Evolutionary conservation across 1,140 invertebrate species (phyloP).

Genomic region (Solen grandis): DNA sequence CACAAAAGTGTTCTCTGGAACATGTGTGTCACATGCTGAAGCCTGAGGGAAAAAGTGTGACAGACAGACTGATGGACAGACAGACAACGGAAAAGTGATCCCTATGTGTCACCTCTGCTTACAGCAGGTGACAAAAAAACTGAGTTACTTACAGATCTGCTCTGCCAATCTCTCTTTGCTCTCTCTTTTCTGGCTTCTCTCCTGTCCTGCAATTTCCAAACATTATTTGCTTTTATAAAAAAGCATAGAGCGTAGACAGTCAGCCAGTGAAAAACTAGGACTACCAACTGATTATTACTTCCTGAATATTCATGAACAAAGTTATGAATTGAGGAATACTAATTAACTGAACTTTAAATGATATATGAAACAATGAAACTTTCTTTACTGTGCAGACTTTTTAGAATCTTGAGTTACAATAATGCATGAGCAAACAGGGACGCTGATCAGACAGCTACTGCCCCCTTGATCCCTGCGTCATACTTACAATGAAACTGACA

Average conservation of each 20-base stretch:
- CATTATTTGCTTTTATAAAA: neutral
- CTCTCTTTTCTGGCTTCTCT: slow-evolving; percentile 38
- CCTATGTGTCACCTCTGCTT: neutral
- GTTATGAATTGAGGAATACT: neutral
- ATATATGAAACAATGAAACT: neutral
- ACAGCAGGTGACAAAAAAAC: neutral
- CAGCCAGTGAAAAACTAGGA: neutral
- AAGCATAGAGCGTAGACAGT: neutral
- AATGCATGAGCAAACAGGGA: too few species aligned
- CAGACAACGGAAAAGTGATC: neutral
- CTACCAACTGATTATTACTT: neutral
- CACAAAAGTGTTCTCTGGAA: neutral
- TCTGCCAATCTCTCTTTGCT: slow-evolving; percentile 38
- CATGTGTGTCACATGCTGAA: neutral
- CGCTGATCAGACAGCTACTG: too few species aligned
- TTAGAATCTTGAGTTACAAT: too few species aligned
- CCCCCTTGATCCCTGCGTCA: too few species aligned
- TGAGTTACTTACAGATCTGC: slow-evolving; percentile 45
- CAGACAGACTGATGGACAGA: neutral
- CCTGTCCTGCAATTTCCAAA: slow-evolving; percentile 33
- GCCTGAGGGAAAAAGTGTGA: neutral
- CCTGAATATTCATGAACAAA: neutral
- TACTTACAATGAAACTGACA: slow-evolving; percentile 72
- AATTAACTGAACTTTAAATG: neutral
- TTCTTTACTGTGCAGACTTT: too few species aligned